A percentile compares a stretch with the other conserved stretches of the same genome.
phyloP scores from a whole-genome alignment of 1,140 invertebrate genomes.

The Bombus superbus region DNA sequence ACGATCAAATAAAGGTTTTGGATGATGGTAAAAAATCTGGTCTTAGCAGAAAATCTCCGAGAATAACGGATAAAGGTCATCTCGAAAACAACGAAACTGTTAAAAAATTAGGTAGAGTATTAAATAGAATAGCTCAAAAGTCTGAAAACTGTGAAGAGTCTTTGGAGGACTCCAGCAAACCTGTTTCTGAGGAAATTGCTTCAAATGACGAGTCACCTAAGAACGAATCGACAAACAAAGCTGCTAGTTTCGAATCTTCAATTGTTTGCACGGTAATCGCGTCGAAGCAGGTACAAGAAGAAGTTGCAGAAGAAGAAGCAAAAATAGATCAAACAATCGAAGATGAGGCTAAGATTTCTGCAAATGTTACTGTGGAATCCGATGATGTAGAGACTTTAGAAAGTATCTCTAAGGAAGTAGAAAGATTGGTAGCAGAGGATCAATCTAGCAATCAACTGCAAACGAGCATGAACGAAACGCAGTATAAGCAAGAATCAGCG shows the following conservation, averaged over 20 bases:
- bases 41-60: constrained; percentile 63
- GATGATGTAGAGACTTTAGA: constrained; percentile 76
- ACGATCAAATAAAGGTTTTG: constrained; percentile 29
- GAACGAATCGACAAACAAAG: neutral
- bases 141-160: constrained; percentile 17
- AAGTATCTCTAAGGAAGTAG: constrained; percentile 75
- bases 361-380: neutral
- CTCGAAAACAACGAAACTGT: constrained; percentile 47
- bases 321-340: neutral
- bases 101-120: constrained; percentile 40
- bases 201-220: neutral
- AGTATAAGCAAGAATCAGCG: neutral
- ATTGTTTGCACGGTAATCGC: neutral
- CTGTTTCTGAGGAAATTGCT: constrained; percentile 6
- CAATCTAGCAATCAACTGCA: neutral
- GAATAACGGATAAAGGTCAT: constrained; percentile 53
- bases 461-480: neutral
- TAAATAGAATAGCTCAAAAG: constrained; percentile 21
- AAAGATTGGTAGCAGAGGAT: constrained; percentile 67
- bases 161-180: neutral
- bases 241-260: neutral
- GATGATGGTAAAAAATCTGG: constrained; percentile 59
- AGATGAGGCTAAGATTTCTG: neutral
- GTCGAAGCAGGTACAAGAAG: constrained; percentile 7
- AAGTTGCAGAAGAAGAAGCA: neutral